Evolutionary conservation across 2,797 vertebrate species (phyloP), one percentile per base, ranked within the genome.

Genomic region (Bovichtus diacanthus): DNA sequence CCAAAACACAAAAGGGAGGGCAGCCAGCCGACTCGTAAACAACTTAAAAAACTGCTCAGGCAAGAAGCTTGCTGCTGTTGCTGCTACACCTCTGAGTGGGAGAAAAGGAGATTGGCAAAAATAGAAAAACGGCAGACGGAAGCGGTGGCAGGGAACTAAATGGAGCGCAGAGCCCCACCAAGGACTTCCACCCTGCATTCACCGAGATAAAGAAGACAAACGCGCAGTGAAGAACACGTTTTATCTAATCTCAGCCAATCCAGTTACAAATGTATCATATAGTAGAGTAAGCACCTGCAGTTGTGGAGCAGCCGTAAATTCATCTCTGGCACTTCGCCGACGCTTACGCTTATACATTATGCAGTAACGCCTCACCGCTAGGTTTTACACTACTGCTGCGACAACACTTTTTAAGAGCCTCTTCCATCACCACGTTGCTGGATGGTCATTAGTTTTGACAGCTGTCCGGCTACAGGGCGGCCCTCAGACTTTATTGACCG

Each of bases 361-460:
- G 74, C 88, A 90, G 68, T 0, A 46, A 25, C 31, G 80, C 65
- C 47, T 73, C 71, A 1, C 62, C 9, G 62, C 29, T 29, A 0
- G 16, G 34, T 63, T 78, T 81, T 63, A 61, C 34, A 43, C 76
- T 31, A 12, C 71, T 70, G 62, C 83, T 78, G 76, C 78, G 72
- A 16, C 63, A 25, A 72, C 74, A 61, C 74, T 81, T 83, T 89
- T 71, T 27, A 56, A 68, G 63, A 80, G 71, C 38, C 46, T 87
- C 59, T 34, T 83, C 81, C 67, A 80, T 88, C 76, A 66, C 50
- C 11, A 4, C n/a, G 66, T 23, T 62, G 63, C 71, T 55, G 53
- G 60, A 5, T 21, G 9, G 47, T 69, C 71, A 86, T 81, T 74
- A 65, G 65, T 65, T 78, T 59, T 73, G 87, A 88, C 84, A 90